phyloP scores from a whole-genome alignment of 2,113 vertebrate genomes.

The Sceloporus undulatus region DNA sequence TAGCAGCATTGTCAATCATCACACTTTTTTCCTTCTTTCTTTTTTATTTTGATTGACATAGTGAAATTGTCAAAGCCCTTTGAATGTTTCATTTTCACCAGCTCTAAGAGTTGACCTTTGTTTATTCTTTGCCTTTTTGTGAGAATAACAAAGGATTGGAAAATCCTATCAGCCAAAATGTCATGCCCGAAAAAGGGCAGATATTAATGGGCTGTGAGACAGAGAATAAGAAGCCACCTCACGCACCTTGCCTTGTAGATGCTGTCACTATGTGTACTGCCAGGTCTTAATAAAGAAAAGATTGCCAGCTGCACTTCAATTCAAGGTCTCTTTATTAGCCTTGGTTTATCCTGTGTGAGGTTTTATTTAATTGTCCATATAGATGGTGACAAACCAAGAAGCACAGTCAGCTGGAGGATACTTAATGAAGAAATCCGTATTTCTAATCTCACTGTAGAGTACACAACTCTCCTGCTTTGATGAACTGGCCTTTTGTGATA shows the following conservation, averaged over 20 bases:
- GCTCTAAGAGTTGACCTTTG: conserved; percentile 32
- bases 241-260: conserved; percentile 50
- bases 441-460: conserved; percentile 70
- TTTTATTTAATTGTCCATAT: conserved; percentile 76
- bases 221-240: conserved; percentile 19
- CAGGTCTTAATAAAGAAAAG: conserved; percentile 70
- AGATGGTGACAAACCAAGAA: conserved; percentile 67
- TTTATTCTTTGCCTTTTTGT: conserved; percentile 42
- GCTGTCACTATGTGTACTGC: conserved; percentile 47
- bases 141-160: conserved; percentile 50
- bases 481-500: conserved; percentile 74
- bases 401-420: conserved; percentile 47
- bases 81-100: conserved; percentile 38
- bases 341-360: conserved; percentile 39
- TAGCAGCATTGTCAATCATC: background rate
- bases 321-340: conserved; percentile 68
- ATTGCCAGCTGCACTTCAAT: conserved; percentile 74
- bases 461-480: conserved; percentile 65
- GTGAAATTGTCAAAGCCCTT: conserved; percentile 25
- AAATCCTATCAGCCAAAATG: conserved; percentile 58
- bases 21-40: background rate
- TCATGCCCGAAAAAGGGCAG: conserved; percentile 51
- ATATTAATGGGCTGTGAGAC: conserved; percentile 34
- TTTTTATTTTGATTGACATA: conserved; percentile 30
- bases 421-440: conserved; percentile 73